These are phyloP conservation scores for Phalloptychus januarius DNA, from an alignment of 2,797 vertebrate species.

Conservation along the genomic window DNA sequence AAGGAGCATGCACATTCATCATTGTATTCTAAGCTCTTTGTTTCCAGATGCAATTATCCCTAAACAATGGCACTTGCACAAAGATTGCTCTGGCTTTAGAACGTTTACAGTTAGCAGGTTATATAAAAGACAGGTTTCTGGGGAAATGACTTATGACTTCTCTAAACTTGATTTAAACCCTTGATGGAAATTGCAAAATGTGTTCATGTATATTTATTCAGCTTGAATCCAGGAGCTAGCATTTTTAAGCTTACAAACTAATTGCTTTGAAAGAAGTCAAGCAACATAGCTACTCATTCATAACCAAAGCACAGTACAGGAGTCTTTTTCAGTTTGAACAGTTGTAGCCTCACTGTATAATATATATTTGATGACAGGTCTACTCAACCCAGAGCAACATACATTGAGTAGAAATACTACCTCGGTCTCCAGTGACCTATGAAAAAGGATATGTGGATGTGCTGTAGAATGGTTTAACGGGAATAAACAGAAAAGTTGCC, in stretches of 20 bases:
- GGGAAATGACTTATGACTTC: conserved; percentile 29
- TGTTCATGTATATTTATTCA: background rate
- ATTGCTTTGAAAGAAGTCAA: background rate
- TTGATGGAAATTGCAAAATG: background rate
- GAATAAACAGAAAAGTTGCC: background rate
- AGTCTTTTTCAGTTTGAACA: background rate
- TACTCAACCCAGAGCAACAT: background rate
- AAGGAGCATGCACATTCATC: conserved; percentile 75
- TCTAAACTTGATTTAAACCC: background rate
- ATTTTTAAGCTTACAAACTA: background rate
- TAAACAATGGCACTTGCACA: conserved; percentile 69
- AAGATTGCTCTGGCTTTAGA: conserved; percentile 50
- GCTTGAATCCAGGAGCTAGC: background rate
- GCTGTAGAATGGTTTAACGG: background rate
- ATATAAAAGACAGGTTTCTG: conserved; percentile 21
- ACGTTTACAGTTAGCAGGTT: conserved; percentile 45
- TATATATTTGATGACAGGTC: background rate
- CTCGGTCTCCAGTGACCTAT: background rate
- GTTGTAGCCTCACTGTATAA: background rate
- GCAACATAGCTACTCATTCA: background rate
- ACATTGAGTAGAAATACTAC: background rate
- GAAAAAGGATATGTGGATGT: background rate
- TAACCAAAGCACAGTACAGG: background rate
- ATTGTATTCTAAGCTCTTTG: conserved; percentile 68
- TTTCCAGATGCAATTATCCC: conserved; percentile 73